These are phyloP conservation scores for Mixornis gularis DNA, from an alignment of 2,113 vertebrate species.

Conservation along the genomic window DNA sequence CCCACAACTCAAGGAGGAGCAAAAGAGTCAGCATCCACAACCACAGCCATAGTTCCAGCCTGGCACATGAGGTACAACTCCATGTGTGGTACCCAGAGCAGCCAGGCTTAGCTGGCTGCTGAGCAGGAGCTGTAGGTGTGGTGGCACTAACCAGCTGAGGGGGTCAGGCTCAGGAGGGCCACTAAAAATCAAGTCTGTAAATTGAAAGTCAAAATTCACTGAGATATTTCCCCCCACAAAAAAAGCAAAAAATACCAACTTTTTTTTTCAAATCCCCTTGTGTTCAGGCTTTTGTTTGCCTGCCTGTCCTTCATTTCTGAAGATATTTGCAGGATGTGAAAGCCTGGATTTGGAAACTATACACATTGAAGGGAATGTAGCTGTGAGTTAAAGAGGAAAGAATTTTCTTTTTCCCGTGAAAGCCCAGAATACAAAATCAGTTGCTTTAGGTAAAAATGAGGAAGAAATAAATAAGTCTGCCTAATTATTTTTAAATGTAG, in stretches of 20 bases:
- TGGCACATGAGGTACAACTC: not conserved
- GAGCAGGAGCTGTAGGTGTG: not conserved
- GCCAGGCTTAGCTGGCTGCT: not conserved
- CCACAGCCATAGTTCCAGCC: not conserved
- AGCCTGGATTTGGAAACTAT: not conserved
- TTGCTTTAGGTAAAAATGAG: not conserved
- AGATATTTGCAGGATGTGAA: not conserved
- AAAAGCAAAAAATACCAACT: too few relatives aligned
- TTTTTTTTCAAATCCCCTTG: not conserved
- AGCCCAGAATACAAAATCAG: not conserved
- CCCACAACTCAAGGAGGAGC: not conserved
- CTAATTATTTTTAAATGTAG: not conserved
- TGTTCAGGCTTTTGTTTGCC: not conserved
- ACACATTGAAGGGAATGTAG: not conserved
- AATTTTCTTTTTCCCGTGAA: not conserved
- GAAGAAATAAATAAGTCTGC: not conserved
- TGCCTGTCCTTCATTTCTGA: not conserved
- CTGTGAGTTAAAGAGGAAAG: not conserved
- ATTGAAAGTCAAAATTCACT: not conserved
- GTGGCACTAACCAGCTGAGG: not conserved
- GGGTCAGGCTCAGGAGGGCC: not conserved
- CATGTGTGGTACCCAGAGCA: not conserved
- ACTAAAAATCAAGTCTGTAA: not conserved
- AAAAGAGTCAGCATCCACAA: not conserved
- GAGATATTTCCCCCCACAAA: not conserved